Evolutionary conservation across 2,888 invertebrate species (phyloP).

Genomic region (Tachystola acroxantha): DNA sequence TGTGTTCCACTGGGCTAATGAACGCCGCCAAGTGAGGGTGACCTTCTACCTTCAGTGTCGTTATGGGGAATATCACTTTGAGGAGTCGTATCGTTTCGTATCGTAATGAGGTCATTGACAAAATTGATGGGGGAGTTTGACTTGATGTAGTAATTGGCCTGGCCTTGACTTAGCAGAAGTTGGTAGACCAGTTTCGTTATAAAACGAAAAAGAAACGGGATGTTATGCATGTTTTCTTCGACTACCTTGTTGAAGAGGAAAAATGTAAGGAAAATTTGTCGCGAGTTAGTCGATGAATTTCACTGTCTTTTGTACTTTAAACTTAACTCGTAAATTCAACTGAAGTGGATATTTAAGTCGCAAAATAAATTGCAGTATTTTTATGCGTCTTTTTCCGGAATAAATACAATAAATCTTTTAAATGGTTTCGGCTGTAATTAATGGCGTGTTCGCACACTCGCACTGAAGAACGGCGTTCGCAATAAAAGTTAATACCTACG

Average conservation of each 20-base stretch:
- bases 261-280: background rate
- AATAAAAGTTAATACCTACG: conserved; percentile 65
- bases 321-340: conserved; percentile 6
- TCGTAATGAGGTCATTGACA: too few relatives aligned
- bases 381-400: conserved; percentile 44
- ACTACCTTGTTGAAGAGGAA: conserved; percentile 3
- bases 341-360: conserved; percentile 6
- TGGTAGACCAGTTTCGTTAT: too few relatives aligned
- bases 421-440: conserved; percentile 66
- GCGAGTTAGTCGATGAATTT: background rate
- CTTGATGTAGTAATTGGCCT: too few relatives aligned
- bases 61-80: too few relatives aligned
- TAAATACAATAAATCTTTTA: conserved; percentile 66
- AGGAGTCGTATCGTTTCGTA: too few relatives aligned
- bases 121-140: too few relatives aligned
- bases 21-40: conserved; percentile 21
- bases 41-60: too few relatives aligned
- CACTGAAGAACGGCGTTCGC: conserved; percentile 58
- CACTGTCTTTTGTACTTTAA: background rate
- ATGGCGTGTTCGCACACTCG: conserved; percentile 60
- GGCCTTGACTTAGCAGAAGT: too few relatives aligned
- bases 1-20: conserved; percentile 23
- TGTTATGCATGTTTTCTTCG: background rate
- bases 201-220: too few relatives aligned
- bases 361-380: conserved; percentile 33